These are phyloP conservation scores for Dysidea cf. avara DNA, from an alignment of 37 sponge, comb jelly and placozoan species.

Conservation along the genomic window DNA sequence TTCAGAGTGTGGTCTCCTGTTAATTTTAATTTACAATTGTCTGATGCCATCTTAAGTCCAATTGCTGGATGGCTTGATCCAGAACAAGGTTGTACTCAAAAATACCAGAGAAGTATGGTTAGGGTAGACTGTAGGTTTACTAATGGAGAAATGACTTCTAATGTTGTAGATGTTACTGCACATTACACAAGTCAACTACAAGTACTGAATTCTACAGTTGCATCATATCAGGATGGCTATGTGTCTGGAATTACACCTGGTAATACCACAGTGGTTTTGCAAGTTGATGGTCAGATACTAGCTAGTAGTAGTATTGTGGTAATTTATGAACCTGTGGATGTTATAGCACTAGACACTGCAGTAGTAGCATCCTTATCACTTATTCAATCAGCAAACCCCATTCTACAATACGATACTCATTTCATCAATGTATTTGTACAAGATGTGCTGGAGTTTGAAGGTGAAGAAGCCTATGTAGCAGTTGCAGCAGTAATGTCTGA, in stretches of 20 bases:
- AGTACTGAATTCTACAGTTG: too few relatives aligned
- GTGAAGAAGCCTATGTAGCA: constrained; percentile 20
- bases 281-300: too few relatives aligned
- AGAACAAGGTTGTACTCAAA: constrained; percentile 14
- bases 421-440: background rate
- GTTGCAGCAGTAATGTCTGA: constrained; percentile 71
- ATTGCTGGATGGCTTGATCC: constrained; percentile 25
- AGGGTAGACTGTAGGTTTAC: constrained; percentile 52
- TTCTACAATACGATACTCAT: background rate
- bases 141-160: too few relatives aligned
- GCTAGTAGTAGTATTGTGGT: constrained; percentile 16
- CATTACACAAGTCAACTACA: too few relatives aligned
- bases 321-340: constrained; percentile 6
- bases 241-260: too few relatives aligned
- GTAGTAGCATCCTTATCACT: constrained; percentile 28
- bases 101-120: constrained; percentile 36
- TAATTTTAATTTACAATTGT: background rate
- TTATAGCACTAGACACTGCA: constrained; percentile 47
- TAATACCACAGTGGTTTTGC: too few relatives aligned
- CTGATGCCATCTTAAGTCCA: constrained; percentile 20
- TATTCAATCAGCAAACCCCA: background rate
- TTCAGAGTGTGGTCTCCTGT: constrained; percentile 65
- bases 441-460: constrained; percentile 58
- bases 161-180: too few relatives aligned
- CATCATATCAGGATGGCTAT: too few relatives aligned